These are phyloP conservation scores for Elaphurus davidianus DNA, from an alignment of 2,113 vertebrate genomes.

Conservation along the genomic window DNA sequence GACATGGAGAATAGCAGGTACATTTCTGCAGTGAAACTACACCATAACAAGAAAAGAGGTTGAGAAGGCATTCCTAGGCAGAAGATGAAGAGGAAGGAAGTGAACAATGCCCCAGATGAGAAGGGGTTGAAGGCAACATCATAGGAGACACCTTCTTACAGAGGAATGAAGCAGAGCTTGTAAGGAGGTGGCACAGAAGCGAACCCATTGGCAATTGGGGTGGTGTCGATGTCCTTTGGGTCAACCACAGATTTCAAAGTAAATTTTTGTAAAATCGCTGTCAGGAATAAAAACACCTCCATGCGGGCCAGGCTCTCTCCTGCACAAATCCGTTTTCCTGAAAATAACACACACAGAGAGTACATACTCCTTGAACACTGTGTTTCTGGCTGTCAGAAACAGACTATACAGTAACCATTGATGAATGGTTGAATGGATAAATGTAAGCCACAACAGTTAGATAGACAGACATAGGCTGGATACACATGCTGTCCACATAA, in stretches of 20 bases:
- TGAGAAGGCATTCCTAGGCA: not conserved
- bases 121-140: not conserved
- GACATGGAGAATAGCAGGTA: not conserved
- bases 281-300: slow-evolving; percentile 78
- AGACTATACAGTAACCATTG: not conserved
- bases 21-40: not conserved
- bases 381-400: not conserved
- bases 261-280: slow-evolving; percentile 77
- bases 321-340: slow-evolving; percentile 74
- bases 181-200: not conserved
- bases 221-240: slow-evolving; percentile 45
- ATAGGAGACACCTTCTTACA: not conserved
- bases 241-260: slow-evolving; percentile 62
- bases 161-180: slow-evolving; percentile 37
- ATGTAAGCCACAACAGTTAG: not conserved
- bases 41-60: not conserved
- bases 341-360: not conserved
- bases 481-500: not conserved
- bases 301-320: slow-evolving; percentile 78
- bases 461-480: not conserved
- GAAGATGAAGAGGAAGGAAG: not conserved
- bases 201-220: not conserved
- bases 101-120: accelerated
- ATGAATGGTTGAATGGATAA: not conserved
- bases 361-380: not conserved